A percentile compares a stretch with the other conserved stretches of the same genome.
phyloP scores from a whole-genome alignment of 1,140 invertebrate genomes.

The Drosophila parabipectinata region DNA sequence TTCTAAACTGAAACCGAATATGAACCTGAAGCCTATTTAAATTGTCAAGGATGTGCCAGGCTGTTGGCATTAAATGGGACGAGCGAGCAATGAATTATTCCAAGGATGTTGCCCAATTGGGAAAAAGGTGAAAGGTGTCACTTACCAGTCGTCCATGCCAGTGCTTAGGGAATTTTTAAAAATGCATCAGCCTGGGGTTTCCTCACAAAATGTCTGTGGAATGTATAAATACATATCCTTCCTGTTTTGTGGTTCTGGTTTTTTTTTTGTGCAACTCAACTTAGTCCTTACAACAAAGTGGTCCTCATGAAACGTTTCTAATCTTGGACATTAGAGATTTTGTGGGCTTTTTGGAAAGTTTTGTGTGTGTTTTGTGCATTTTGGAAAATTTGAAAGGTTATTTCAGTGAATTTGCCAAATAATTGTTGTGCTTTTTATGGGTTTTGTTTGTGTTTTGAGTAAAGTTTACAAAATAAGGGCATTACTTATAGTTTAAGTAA shows the following conservation, averaged over 20 bases:
- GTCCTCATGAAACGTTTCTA: background rate
- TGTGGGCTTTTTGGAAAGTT: background rate
- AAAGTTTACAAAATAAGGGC: too few relatives aligned
- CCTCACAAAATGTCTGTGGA: too few relatives aligned
- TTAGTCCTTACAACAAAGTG: background rate
- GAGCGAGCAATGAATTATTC: constrained; percentile 15
- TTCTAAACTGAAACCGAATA: constrained; percentile 17
- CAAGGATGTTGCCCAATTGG: constrained; percentile 1
- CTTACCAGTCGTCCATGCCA: background rate
- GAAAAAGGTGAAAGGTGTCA: constrained; percentile 16
- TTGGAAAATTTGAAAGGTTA: background rate
- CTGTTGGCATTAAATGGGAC: constrained; percentile 8
- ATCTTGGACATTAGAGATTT: constrained; percentile 1
- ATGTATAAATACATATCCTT: too few relatives aligned
- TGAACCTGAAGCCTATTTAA: constrained; percentile 26
- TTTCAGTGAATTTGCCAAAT: background rate
- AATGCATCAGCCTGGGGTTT: constrained; percentile 13
- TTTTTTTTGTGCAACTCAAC: too few relatives aligned
- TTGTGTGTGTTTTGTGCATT: background rate
- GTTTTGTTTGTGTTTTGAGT: too few relatives aligned
- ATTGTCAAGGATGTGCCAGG: constrained; percentile 29
- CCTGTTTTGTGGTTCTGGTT: too few relatives aligned
- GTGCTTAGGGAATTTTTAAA: constrained; percentile 18
- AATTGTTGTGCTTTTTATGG: background rate
- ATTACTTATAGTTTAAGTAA: too few relatives aligned